Percentiles rank a stretch among this genome's conserved stretches.
phyloP scores from a whole-genome alignment of 2,113 vertebrate species.

The Pygoscelis antarcticus region DNA sequence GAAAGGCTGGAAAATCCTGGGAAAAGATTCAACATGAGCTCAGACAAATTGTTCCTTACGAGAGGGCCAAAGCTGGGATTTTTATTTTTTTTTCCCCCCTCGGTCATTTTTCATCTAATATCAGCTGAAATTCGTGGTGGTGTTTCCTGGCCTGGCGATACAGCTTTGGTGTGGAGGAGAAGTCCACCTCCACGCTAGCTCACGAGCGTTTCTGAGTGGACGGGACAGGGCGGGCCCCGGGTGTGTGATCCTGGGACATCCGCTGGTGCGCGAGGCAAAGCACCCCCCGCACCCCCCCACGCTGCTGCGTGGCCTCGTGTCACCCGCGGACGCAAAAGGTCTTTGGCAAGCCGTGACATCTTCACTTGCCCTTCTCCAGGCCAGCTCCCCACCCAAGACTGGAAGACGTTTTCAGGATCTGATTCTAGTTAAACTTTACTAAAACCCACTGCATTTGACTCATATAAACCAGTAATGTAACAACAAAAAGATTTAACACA shows the following conservation, averaged over 20 bases:
- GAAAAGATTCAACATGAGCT: conserved; percentile 49
- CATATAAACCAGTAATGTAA: neutral
- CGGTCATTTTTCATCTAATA: neutral
- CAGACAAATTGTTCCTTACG: neutral
- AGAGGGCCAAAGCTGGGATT: neutral
- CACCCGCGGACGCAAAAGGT: neutral
- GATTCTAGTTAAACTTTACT: neutral
- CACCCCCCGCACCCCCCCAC: rapidly evolving
- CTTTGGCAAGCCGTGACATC: neutral
- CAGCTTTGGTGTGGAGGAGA: neutral
- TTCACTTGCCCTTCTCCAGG: neutral
- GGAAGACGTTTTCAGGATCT: neutral
- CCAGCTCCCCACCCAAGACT: neutral
- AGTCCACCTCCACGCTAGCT: rapidly evolving
- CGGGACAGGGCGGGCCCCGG: rapidly evolving
- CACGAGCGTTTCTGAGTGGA: rapidly evolving
- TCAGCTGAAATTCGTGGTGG: neutral
- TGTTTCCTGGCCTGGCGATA: neutral
- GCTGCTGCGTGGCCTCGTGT: neutral
- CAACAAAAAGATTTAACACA: neutral
- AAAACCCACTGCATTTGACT: neutral
- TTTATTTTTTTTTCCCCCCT: neutral
- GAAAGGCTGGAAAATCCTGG: conserved; percentile 49
- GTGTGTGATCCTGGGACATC: rapidly evolving
- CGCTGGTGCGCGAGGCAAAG: rapidly evolving